Evolutionary conservation across 2,888 invertebrate species (phyloP).

Genomic region (Acleris cristana): DNA sequence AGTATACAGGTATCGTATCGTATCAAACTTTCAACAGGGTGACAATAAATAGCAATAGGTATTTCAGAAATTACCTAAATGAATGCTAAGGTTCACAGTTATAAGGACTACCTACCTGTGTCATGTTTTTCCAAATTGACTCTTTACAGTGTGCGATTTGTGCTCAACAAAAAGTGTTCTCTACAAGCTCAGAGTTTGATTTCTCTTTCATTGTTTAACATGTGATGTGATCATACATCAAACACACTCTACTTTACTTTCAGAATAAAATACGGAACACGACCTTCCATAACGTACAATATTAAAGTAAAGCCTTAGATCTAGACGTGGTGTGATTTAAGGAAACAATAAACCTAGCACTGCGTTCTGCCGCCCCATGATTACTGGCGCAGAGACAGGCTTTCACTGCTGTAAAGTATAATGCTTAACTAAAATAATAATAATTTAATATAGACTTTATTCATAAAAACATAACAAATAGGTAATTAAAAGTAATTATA

Average conservation of each 20-base stretch:
- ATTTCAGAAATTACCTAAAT: conserved; percentile 3
- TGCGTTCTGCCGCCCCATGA: conserved; percentile 7
- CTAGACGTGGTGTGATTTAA: too few species aligned
- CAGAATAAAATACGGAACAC: conserved; percentile 6
- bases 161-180: conserved; percentile 20
- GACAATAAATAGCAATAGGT: not conserved
- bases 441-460: conserved; percentile 80
- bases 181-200: conserved; percentile 21
- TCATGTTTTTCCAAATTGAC: conserved; percentile 2
- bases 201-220: conserved; percentile 4
- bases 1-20: not conserved
- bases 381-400: conserved; percentile 3
- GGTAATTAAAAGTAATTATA: conserved; percentile 70
- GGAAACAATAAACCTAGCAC: not conserved
- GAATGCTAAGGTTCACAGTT: conserved; percentile 11
- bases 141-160: conserved; percentile 26
- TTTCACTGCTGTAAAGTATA: conserved; percentile 51
- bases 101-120: not conserved
- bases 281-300: conserved; percentile 9
- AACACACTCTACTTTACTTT: conserved; percentile 24
- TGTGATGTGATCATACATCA: conserved; percentile 13
- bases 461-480: conserved; percentile 76
- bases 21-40: not conserved
- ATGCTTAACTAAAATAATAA: conserved; percentile 66
- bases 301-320: conserved; percentile 6